Base-by-base conservation (phyloP, 2,797 vertebrate genomes). In the Chiroxiphia lanceolata region DNA sequence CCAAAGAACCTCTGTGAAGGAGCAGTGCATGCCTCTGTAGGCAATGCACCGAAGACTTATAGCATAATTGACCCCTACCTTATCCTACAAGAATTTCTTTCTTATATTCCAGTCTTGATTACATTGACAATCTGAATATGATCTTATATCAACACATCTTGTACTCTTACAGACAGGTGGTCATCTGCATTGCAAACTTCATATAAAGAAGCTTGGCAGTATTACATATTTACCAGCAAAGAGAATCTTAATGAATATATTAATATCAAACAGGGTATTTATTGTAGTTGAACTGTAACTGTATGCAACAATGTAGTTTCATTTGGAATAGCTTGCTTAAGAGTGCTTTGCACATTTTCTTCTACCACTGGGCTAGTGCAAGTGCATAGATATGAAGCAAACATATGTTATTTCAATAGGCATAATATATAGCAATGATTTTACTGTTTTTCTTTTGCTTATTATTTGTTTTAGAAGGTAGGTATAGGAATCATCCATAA, bases 251-350 rank as follows among this genome's bases (percentile, higher is more conserved):
- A 92, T 69, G 9, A 88, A 63, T 68, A 90, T 64, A 65, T 67
- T 45, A 51, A 54, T 86, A 88, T 84, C 10, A 72, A 91, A 76
- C 70, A 87, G 56, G 57, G 77, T 82, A 86, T 65, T 93, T 78
- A 61, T 81, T 91, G n/a, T 94, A 93, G 61, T 79, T 86, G 85
- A 89, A 72, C 25, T 86, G 68, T 90, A 75, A 65, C n/a, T 84
- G 77, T 91, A 76, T 86, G 57, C 76, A 94, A 57, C 53, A 45
- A 34, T 56, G 59, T 85, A 40, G 44, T 76, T 93, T 88, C 47
- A 72, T 95, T 91, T 86, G 70, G 57, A 83, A 67, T 61, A 91
- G 57, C 36, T 51, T 79, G 48, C 20, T 29, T 79, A n/a, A 50
- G 67, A 59, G n/a, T 64, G 40, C n/a, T 83, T 89, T 79, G 63